phyloP scores from a whole-genome alignment of 2,113 vertebrate genomes.

The Nanorana parkeri region DNA sequence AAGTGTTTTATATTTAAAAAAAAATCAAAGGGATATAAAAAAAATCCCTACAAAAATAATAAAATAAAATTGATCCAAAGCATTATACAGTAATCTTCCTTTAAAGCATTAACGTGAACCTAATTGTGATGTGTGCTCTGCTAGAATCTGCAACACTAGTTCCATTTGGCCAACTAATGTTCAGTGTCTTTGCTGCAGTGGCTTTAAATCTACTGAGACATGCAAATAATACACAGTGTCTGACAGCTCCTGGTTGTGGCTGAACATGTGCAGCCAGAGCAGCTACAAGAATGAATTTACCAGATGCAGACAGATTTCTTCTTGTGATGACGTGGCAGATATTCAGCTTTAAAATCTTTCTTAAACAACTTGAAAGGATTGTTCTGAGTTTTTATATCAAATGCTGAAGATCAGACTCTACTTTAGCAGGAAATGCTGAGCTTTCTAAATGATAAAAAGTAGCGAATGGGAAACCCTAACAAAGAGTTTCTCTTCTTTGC shows the following conservation, averaged over 20 bases:
- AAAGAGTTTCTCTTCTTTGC: too few relatives aligned
- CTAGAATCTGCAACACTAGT: background rate
- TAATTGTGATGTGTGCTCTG: background rate
- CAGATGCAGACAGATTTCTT: conserved; percentile 24
- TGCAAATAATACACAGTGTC: conserved; percentile 22
- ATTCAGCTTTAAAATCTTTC: background rate
- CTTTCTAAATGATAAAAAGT: too few relatives aligned
- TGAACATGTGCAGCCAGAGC: conserved; percentile 1
- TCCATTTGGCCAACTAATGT: conserved; percentile 59
- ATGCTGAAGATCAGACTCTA: too few relatives aligned
- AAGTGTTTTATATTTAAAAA: too few relatives aligned
- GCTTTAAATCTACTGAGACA: conserved; percentile 31
- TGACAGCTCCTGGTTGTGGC: conserved; percentile 27
- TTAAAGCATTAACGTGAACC: too few relatives aligned
- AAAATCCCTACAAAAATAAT: too few relatives aligned
- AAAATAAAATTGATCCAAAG: too few relatives aligned
- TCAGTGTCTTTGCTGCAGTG: conserved; percentile 36
- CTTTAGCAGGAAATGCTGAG: too few relatives aligned
- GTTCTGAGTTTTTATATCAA: background rate
- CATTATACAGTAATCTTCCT: too few relatives aligned
- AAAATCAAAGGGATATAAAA: too few relatives aligned
- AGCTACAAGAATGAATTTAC: conserved; percentile 30
- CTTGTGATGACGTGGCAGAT: conserved; percentile 37
- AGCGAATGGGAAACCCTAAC: too few relatives aligned
- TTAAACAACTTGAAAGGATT: background rate